Base-by-base conservation (phyloP, 2,888 invertebrate genomes). In the Drosophila kambysellisi region DNA sequence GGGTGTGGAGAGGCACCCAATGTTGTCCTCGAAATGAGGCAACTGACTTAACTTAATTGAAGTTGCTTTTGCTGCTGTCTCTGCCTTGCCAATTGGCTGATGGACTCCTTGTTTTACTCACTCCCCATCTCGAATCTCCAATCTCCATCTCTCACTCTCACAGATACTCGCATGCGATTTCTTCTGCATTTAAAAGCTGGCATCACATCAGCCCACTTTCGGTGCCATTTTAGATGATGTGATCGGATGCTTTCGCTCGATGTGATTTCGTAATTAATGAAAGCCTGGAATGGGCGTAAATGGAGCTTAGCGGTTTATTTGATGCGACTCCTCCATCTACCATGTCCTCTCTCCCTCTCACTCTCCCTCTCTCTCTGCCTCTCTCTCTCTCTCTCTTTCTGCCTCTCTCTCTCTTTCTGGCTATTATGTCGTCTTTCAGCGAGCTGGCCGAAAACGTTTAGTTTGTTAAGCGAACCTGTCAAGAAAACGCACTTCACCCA, bases 1-100 rank as follows among this genome's bases (percentile, higher is more conserved):
- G 25, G n/a, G 2, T 20, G 37, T 8, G 35, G 8, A 15, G 37
- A 30, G 29, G 12, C 56, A 30, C 33, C 50, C 69, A 81, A 79
- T 61, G 72, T 61, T 68, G 79, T 71, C 81, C 75, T 76, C 80
- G 72, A 86, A 85, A 90, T 87, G 90, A 90, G 89, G 80, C 86
- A 90, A 86, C 87, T 88, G 87, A 88, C 87, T 88, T 88, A 90
- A 90, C 89, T 88, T 90, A 88, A 88, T 88, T 88, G 87, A 88
- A 88, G 82, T 86, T 90, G 83, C 76, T 70, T 71, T 66, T 87
- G 80, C 60, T 51, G 37, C 62, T 56, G 50, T 41, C 57, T 43
- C 56, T 57, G 51, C 29, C 46, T 48, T 70, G 68, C 29, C 69
- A 70, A 70, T 70, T 68, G 69, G 58, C 69, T 70, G 69, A 62